A percentile compares a stretch with the other conserved stretches of the same genome.
Evolutionary conservation across 2,797 vertebrate species (phyloP).

Genomic region (Coccyzus lansbergi): DNA sequence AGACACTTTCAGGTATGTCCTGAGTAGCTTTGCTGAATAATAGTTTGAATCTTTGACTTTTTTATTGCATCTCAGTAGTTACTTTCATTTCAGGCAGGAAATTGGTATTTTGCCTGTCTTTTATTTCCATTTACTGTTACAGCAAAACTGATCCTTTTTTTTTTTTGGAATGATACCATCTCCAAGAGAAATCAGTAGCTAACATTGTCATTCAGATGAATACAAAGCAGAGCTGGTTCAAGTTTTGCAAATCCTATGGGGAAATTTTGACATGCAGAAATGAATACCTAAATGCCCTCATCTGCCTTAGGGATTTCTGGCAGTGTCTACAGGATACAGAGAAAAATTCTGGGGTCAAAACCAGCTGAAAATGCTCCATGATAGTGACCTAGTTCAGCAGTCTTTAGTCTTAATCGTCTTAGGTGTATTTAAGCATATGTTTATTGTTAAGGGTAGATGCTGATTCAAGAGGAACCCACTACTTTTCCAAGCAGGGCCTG

Average conservation of each 20-base stretch:
- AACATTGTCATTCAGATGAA: neutral
- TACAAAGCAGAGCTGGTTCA: constrained; percentile 29
- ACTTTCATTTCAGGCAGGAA: constrained; percentile 48
- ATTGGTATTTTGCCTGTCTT: constrained; percentile 40
- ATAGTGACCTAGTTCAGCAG: constrained; percentile 1
- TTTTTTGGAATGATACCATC: neutral
- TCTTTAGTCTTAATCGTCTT: neutral
- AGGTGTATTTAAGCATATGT: constrained; percentile 3
- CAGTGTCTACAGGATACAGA: neutral
- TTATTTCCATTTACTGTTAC: constrained; percentile 35
- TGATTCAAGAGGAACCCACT: neutral
- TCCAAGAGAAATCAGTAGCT: constrained; percentile 34
- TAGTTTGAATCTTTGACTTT: neutral
- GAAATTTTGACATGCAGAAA: constrained; percentile 28
- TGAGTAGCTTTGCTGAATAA: constrained; percentile 7
- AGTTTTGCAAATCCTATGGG: neutral
- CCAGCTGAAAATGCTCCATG: constrained; percentile 37
- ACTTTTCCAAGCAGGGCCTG: neutral
- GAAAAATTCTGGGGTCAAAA: constrained; percentile 28
- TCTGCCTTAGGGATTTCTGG: constrained; percentile 28
- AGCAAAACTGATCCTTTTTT: neutral
- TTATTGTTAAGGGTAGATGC: constrained; percentile 30
- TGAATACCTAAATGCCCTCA: constrained; percentile 33
- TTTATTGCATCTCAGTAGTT: neutral
- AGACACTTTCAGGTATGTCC: neutral